phyloP scores from a whole-genome alignment of 2,797 vertebrate species.

The Phrynocephalus forsythii region DNA sequence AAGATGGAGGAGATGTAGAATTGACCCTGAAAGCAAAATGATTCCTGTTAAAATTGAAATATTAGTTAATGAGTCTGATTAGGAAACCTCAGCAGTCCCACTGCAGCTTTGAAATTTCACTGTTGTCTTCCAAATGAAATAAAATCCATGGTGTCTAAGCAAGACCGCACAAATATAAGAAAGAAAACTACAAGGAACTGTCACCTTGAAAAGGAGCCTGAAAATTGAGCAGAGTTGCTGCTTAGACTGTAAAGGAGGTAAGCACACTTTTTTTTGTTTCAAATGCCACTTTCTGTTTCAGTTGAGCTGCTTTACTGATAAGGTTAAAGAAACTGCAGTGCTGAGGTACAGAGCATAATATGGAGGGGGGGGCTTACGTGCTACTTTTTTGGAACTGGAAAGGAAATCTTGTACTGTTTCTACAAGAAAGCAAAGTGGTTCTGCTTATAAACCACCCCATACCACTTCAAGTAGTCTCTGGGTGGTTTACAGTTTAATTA shows the following conservation, averaged over 20 bases:
- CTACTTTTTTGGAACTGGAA: background rate
- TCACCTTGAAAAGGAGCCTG: conserved; percentile 61
- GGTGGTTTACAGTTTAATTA: too few species aligned
- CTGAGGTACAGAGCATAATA: background rate
- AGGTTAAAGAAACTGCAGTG: background rate
- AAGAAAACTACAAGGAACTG: conserved; percentile 56
- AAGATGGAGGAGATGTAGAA: conserved; percentile 35
- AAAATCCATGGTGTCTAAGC: conserved; percentile 56
- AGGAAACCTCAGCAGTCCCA: conserved; percentile 53
- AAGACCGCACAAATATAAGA: conserved; percentile 48
- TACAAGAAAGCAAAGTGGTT: background rate
- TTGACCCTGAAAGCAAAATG: conserved; percentile 43
- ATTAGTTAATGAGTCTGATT: conserved; percentile 66
- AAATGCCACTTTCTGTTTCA: conserved; percentile 54
- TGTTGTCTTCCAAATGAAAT: conserved; percentile 64
- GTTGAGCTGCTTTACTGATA: conserved; percentile 14
- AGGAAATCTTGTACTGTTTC: background rate
- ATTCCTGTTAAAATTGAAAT: conserved; percentile 51
- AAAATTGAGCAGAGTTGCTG: conserved; percentile 56
- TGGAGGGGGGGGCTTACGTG: background rate
- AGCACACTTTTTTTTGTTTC: conserved; percentile 11
- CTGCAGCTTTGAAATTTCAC: conserved; percentile 57
- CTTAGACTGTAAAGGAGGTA: conserved; percentile 63
- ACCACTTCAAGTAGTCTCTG: too few species aligned
- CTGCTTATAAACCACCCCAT: too few species aligned